These are phyloP conservation scores for Bufo bufo DNA, from an alignment of 2,113 vertebrate genomes.

Conservation along the genomic window DNA sequence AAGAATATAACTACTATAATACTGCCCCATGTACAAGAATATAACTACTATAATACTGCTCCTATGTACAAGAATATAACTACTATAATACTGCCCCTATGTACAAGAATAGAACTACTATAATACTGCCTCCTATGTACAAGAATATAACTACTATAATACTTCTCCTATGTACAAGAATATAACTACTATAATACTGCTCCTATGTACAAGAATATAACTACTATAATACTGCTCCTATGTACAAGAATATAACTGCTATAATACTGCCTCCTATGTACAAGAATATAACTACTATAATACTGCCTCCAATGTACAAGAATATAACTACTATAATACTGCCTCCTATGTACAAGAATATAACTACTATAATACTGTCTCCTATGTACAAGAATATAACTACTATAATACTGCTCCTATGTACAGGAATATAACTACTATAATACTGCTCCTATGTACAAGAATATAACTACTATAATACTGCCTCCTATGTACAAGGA, in stretches of 20 bases:
- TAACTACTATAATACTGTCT: background rate
- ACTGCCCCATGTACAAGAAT: background rate
- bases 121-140: too few species aligned
- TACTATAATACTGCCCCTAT: too few species aligned
- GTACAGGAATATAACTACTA: background rate
- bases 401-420: background rate
- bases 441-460: slow-evolving; percentile 1
- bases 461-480: slow-evolving; percentile 8
- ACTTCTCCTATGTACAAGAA: background rate
- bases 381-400: slow-evolving; percentile 5
- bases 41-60: background rate
- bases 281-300: too few species aligned
- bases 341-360: too few species aligned
- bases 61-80: too few species aligned
- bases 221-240: too few species aligned
- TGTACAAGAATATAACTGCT: too few species aligned
- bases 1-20: background rate
- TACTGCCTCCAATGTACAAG: too few species aligned
- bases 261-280: too few species aligned
- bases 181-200: background rate
- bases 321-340: too few species aligned
- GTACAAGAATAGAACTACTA: too few species aligned
- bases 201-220: too few species aligned
- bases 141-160: background rate
- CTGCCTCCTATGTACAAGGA: background rate